Evolutionary conservation across 2,113 vertebrate species (phyloP).

Genomic region (Copsychus sechellarum): DNA sequence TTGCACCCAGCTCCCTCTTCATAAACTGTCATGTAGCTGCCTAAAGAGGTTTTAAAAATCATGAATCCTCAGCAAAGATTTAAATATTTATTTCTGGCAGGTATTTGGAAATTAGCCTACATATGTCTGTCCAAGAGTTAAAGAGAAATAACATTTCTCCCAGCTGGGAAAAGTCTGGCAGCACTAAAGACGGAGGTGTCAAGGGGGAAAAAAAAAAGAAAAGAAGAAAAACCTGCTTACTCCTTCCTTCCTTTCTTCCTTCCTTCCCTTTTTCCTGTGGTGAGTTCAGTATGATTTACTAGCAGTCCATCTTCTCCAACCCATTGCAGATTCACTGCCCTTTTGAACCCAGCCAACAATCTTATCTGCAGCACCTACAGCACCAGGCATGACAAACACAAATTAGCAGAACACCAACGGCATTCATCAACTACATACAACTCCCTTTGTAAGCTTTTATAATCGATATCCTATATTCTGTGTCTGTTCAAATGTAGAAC

Average conservation of each 20-base stretch:
- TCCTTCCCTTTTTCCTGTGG: not conserved
- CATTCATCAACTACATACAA: not conserved
- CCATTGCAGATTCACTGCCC: not conserved
- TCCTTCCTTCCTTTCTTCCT: not conserved
- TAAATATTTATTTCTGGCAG: not conserved
- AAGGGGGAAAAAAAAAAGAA: accelerated
- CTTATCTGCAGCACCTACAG: not conserved
- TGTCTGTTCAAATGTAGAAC: not conserved
- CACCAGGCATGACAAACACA: not conserved
- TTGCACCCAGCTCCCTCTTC: not conserved
- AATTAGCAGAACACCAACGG: not conserved
- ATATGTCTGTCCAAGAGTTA: not conserved
- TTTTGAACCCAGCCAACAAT: not conserved
- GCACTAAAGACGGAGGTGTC: not conserved
- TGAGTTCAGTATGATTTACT: not conserved
- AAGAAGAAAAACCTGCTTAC: not conserved
- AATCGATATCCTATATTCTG: not conserved
- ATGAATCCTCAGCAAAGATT: not conserved
- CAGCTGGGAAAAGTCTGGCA: not conserved
- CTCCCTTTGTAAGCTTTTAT: not conserved
- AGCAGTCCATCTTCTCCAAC: not conserved
- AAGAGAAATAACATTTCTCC: not conserved
- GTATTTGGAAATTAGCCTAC: not conserved
- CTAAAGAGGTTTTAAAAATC: not conserved
- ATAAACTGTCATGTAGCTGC: not conserved